A percentile compares a stretch with the other conserved stretches of the same genome.
Evolutionary conservation across 64 coral and sea anemone genomes (phyloP).

Genomic region (Hydrozoanthus tunicans): DNA sequence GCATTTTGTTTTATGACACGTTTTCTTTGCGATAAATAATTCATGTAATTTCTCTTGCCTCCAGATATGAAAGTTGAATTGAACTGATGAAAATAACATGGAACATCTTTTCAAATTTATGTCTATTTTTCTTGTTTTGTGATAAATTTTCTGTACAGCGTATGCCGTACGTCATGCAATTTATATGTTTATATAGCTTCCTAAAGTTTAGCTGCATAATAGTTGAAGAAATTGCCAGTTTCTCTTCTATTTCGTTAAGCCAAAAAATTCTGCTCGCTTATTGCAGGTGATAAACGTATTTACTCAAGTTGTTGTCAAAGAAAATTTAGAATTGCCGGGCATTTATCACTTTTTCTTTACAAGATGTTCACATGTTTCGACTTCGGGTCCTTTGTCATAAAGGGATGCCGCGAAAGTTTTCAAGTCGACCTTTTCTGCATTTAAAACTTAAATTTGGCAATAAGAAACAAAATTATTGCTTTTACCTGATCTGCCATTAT

Average conservation of each 20-base stretch:
- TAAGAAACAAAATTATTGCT: conserved; percentile 42
- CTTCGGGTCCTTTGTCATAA: conserved; percentile 29
- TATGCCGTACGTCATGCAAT: not conserved
- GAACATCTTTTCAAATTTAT: conserved; percentile 9
- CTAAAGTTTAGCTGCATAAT: not conserved
- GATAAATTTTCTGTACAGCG: conserved; percentile 3
- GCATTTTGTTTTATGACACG: not conserved
- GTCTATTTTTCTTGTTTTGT: not conserved
- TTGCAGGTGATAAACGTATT: conserved; percentile 41
- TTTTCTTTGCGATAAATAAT: not conserved
- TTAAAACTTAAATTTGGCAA: conserved; percentile 25
- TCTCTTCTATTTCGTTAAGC: not conserved
- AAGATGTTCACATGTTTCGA: conserved; percentile 34
- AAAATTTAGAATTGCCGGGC: conserved; percentile 10
- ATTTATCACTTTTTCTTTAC: conserved; percentile 40
- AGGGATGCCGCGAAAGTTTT: conserved; percentile 49
- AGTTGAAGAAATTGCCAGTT: not conserved
- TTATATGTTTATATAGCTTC: not conserved
- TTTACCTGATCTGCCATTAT: conserved; percentile 41
- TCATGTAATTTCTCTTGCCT: conserved; percentile 3
- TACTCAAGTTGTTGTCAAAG: conserved; percentile 14
- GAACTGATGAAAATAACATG: conserved; percentile 9
- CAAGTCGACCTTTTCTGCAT: conserved; percentile 26
- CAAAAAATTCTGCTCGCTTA: conserved; percentile 14
- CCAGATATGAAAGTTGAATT: conserved; percentile 48